Evolutionary conservation across 2,888 invertebrate genomes (phyloP).

Genomic region (Rhyacophila evoluta): DNA sequence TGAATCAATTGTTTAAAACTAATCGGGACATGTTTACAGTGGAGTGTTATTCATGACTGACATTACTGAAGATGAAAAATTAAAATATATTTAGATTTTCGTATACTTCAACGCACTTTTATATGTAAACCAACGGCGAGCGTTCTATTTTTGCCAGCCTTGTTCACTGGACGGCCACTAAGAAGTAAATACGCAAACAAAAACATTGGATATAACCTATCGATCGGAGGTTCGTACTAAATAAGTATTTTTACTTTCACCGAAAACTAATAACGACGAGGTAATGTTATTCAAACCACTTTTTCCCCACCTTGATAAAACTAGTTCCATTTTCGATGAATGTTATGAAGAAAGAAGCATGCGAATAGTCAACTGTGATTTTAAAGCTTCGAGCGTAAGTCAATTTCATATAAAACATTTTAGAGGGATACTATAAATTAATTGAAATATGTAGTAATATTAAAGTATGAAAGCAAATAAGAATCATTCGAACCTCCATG

Average conservation of each 20-base stretch:
- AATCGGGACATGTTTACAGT: not conserved
- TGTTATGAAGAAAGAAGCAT: too few relatives aligned
- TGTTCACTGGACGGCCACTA: not conserved
- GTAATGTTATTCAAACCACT: not conserved
- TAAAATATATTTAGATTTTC: not conserved
- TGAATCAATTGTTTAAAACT: not conserved
- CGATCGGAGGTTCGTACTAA: not conserved
- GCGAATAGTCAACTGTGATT: too few relatives aligned
- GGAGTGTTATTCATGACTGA: not conserved
- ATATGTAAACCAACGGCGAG: too few relatives aligned
- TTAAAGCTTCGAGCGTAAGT: too few relatives aligned
- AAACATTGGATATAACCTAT: not conserved
- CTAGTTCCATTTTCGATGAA: not conserved
- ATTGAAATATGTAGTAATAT: too few relatives aligned
- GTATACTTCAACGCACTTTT: not conserved
- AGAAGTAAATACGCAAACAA: conserved; percentile 7
- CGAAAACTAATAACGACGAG: conserved; percentile 13
- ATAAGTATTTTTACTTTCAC: not conserved
- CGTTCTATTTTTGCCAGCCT: not conserved
- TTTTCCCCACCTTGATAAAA: conserved; percentile 17
- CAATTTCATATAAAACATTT: too few relatives aligned
- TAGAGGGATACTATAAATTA: too few relatives aligned
- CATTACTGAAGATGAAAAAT: not conserved
- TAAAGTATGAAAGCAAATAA: too few relatives aligned
- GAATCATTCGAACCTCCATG: too few relatives aligned